Conservation (phyloP, 2,888 invertebrate species). For the Lasiommata megera region DNA sequence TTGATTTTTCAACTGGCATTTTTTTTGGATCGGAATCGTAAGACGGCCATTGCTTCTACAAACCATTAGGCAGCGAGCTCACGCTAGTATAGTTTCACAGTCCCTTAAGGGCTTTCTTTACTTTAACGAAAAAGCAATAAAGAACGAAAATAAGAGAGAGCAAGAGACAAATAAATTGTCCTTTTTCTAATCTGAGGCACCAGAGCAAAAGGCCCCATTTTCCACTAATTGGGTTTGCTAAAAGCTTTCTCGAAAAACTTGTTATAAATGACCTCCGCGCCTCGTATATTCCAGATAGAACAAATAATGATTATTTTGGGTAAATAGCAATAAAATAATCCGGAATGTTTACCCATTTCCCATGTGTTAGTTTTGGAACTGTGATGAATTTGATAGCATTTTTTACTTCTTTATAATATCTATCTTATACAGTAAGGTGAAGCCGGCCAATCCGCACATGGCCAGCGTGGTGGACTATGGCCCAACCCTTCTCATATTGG, state of each 20-base stretch:
- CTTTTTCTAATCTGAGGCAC: conserved; percentile 38
- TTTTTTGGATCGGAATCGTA: too few species aligned
- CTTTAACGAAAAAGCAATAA: conserved; percentile 27
- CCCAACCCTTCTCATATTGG: too few species aligned
- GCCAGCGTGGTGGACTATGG: too few species aligned
- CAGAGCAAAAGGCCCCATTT: conserved; percentile 36
- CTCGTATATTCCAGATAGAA: neutral
- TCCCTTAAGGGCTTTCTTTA: conserved; percentile 8
- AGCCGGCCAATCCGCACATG: too few species aligned
- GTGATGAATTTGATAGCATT: too few species aligned
- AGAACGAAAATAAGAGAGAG: conserved; percentile 30
- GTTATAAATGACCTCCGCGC: conserved; percentile 32
- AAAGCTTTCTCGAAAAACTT: conserved; percentile 39
- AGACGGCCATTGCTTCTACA: too few species aligned
- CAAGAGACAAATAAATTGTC: conserved; percentile 33
- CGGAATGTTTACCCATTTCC: neutral
- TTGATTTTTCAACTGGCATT: too few species aligned
- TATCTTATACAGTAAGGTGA: too few species aligned
- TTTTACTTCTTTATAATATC: too few species aligned
- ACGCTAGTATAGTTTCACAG: conserved; percentile 11
- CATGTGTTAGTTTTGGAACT: too few species aligned
- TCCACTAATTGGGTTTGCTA: conserved; percentile 43
- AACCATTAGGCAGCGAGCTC: neutral
- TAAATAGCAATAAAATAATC: neutral
- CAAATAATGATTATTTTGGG: conserved; percentile 12